Evolutionary conservation across 1,140 invertebrate species (phyloP), one percentile per base, ranked within the genome.

Genomic region (Nylanderia fulva): DNA sequence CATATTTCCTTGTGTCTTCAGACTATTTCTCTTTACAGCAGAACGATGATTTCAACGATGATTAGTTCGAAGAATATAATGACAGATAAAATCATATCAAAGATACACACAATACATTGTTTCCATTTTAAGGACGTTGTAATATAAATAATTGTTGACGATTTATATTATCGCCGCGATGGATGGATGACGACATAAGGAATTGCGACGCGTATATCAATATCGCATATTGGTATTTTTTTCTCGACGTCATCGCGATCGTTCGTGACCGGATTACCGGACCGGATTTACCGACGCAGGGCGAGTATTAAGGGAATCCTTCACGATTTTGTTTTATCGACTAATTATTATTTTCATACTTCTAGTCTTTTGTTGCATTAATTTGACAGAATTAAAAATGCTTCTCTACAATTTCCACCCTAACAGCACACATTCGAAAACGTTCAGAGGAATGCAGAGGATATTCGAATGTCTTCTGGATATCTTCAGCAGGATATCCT

Each of bases 171-270:
- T 82, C 52, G 52, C 13, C 13, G 3, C 18, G 24, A 60, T 71
- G 39, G 15, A 72, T 29, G n/a, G n/a, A n/a, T n/a, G 27, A 58
- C 56, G 48, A 69, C 33, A 69, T 52, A 48, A 18, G 52, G 36
- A 82, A 82, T 54, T 21, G 27, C 27, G 36, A 8, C 39, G 2
- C 48, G 11, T 21, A 21, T 33, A 72, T 82, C 66, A 42, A 42
- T 77, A 48, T 80, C 11, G 24, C 36, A 82, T n/a, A n/a, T 58
- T 54, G 66, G 58, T 68, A 79, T 82, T 82, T 82, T n/a, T 82
- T 82, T 58, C 21, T 56, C 45, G 21, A 72, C 13, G 15, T 48
- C 45, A 48, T 56, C 15, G 24, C 42, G 52, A 58, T 21, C 18
- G 24, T 56, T 66, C 29, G 13, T 33, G 33, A 8, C 21, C n/a